These are phyloP conservation scores for Tragelaphus eurycerus DNA, from an alignment of 2,797 vertebrate species.

Conservation along the genomic window DNA sequence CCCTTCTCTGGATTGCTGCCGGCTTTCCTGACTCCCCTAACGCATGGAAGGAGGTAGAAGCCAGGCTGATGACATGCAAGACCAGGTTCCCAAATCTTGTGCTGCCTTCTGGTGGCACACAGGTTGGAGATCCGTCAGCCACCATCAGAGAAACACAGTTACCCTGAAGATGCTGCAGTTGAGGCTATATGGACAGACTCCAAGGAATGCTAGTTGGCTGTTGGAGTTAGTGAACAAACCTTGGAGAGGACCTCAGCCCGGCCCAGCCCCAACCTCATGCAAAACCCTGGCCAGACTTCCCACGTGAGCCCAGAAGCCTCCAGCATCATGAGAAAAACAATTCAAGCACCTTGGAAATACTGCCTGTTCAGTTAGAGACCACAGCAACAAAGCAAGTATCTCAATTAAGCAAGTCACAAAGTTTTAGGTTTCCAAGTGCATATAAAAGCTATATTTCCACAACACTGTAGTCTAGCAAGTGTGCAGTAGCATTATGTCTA, in stretches of 20 bases:
- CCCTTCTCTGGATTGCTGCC: too few relatives aligned
- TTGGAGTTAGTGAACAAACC: background rate
- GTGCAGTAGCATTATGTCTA: background rate
- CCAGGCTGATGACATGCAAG: background rate
- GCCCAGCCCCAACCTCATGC: background rate
- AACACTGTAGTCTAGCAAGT: background rate
- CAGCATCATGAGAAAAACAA: background rate
- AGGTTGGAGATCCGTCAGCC: background rate
- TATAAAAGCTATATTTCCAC: background rate
- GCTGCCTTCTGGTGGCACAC: background rate
- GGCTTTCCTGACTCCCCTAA: background rate
- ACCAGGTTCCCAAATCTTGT: background rate
- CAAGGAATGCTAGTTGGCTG: background rate
- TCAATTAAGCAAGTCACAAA: background rate
- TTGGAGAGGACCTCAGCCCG: background rate
- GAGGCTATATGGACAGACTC: background rate
- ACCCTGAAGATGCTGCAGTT: background rate
- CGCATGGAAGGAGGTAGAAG: too few relatives aligned
- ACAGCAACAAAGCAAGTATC: background rate
- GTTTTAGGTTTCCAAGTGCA: background rate
- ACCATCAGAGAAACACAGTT: background rate
- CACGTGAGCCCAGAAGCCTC: background rate
- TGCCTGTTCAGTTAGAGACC: background rate
- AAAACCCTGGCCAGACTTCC: rapidly evolving
- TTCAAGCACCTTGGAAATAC: background rate